These are phyloP conservation scores for Pristiophorus japonicus DNA, from an alignment of 2,113 vertebrate species.

Conservation along the genomic window DNA sequence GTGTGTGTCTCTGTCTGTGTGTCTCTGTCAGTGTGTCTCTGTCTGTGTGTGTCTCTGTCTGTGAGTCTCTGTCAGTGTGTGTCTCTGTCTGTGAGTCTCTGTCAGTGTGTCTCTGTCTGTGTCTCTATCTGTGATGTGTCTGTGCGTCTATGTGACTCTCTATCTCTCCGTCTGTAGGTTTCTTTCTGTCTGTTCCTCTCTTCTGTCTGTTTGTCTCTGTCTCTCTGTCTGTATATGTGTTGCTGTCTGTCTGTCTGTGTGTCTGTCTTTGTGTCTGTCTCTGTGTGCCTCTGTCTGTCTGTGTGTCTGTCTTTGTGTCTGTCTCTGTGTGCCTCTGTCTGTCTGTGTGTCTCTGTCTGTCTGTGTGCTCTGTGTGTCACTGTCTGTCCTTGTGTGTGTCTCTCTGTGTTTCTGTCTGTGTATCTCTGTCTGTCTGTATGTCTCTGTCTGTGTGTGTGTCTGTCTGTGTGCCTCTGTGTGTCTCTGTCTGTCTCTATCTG, in stretches of 20 bases:
- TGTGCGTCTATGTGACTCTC: not conserved
- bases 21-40: not conserved
- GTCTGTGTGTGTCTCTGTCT: not conserved
- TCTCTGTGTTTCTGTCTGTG: not conserved
- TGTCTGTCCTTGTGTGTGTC: not conserved
- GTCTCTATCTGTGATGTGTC: not conserved
- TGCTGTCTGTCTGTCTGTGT: not conserved
- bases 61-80: not conserved
- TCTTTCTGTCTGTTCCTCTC: not conserved
- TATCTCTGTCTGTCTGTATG: not conserved
- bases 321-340: not conserved
- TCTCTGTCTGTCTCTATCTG: no score
- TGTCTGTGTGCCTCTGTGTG: no score
- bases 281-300: not conserved
- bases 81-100: not conserved
- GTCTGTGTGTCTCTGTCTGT: not conserved
- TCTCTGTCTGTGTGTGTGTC: not conserved
- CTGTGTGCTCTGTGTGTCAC: not conserved
- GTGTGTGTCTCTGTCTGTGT: not conserved
- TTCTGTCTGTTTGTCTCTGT: not conserved
- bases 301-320: not conserved
- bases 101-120: not conserved
- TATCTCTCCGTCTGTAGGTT: not conserved
- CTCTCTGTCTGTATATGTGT: not conserved
- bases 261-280: not conserved